Evolutionary conservation across 2,113 vertebrate species (phyloP), one percentile per base, ranked within the genome.

Genomic region (Salvelinus fontinalis): DNA sequence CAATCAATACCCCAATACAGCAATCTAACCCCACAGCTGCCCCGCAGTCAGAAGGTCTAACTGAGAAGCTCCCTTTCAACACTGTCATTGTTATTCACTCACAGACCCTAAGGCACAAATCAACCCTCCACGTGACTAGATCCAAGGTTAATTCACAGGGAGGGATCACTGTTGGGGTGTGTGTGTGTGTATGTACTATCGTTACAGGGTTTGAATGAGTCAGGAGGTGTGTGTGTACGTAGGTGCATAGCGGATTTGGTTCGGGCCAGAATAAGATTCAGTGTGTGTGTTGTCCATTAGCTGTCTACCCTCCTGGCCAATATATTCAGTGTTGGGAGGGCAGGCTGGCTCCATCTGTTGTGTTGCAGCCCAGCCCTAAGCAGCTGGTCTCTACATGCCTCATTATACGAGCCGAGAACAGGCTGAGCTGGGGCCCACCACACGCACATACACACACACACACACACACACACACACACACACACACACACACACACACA

Each of bases 311-410:
- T 90, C 87, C 91, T 89, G 88, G 86, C 83, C 81, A 85, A 89
- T 91, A 91, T 92, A 91, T 92, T 91, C 89, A 89, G 86, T 83
- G 83, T 84, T 87, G 80, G 84, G 88, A 91, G 85, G 80, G 89
- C 88, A 85, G 87, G 86, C 90, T 82, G 78, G 71, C 87, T 92
- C 93, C 94, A 94, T 95, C 94, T 95, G 94, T 89, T 83, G 62
- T 77, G 85, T 87, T 92, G 93, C 89, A 93, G 85, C 77, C 85
- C 83, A 88, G 85, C 88, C 89, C 86, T 78, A 39, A 91, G 90
- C 90, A 91, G 89, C 91, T 92, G 91, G 89, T 85, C 88, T 79
- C 80, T 83, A 84, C 86, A 90, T 87, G 88, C 84, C 82, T 87
- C 89, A 90, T 92, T 92, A 90, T 91, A 78, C 71, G 54, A 79